Evolutionary conservation across 2,888 invertebrate species (phyloP).

Genomic region (Epinotia demarniana): DNA sequence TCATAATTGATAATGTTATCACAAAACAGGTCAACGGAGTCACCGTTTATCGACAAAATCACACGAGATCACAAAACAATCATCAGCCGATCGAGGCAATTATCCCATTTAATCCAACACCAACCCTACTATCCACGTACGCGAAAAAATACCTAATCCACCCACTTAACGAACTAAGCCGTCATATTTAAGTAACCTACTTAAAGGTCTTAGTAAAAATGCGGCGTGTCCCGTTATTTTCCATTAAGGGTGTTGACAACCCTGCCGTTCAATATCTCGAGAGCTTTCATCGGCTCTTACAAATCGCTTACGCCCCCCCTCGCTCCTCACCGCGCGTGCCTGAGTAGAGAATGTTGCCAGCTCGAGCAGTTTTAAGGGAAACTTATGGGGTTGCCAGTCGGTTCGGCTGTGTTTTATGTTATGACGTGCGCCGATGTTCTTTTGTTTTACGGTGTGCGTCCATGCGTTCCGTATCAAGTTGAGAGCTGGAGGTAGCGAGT

Average conservation of each 20-base stretch:
- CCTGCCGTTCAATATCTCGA: constrained; percentile 74
- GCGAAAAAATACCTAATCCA: constrained; percentile 58
- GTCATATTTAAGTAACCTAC: constrained; percentile 51
- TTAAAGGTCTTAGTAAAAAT: constrained; percentile 53
- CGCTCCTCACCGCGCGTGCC: constrained; percentile 55
- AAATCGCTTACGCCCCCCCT: constrained; percentile 73
- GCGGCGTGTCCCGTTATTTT: constrained; percentile 60
- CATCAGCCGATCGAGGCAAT: constrained; percentile 62
- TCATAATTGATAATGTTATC: constrained; percentile 24
- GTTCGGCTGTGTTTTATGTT: constrained; percentile 46
- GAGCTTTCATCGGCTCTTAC: constrained; percentile 80
- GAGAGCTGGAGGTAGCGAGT: constrained; percentile 1
- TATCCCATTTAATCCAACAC: constrained; percentile 65
- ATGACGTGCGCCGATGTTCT: constrained; percentile 34
- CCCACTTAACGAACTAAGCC: constrained; percentile 50
- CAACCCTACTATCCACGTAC: constrained; percentile 61
- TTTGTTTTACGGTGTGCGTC: constrained; percentile 35
- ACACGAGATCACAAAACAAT: constrained; percentile 65
- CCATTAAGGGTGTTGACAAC: constrained; percentile 70
- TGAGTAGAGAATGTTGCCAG: constrained; percentile 47
- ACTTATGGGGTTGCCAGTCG: constrained; percentile 61
- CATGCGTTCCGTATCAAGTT: constrained; percentile 12
- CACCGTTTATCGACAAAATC: constrained; percentile 5
- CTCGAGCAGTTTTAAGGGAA: constrained; percentile 60
- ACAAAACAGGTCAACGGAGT: constrained; percentile 9